Percentiles rank a stretch among this genome's conserved stretches.
phyloP scores from a whole-genome alignment of 2,888 invertebrate species.

The Morpho achilles region DNA sequence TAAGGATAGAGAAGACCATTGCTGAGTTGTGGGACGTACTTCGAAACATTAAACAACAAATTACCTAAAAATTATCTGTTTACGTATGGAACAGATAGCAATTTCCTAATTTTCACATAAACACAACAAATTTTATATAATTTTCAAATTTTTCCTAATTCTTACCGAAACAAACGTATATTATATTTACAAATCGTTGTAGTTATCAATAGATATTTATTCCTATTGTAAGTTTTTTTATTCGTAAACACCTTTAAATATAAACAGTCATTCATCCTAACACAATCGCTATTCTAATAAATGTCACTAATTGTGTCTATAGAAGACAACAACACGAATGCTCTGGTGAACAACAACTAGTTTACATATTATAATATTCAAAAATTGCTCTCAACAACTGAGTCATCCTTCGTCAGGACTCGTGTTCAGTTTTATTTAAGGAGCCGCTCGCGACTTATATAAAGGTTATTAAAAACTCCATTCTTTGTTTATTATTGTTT shows the following conservation, averaged over 20 bases:
- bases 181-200: slow-evolving; percentile 2
- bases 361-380: slow-evolving; percentile 76
- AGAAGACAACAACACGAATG: slow-evolving; percentile 41
- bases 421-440: slow-evolving; percentile 61
- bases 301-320: slow-evolving; percentile 66
- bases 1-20: too few species aligned
- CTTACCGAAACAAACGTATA: not conserved
- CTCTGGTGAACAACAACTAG: slow-evolving; percentile 56
- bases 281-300: slow-evolving; percentile 65
- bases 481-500: too few species aligned
- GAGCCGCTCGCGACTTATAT: slow-evolving; percentile 19
- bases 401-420: slow-evolving; percentile 67
- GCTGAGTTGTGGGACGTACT: too few species aligned
- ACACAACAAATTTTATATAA: too few species aligned
- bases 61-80: too few species aligned
- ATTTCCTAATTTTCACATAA: too few species aligned
- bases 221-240: slow-evolving; percentile 12
- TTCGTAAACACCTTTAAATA: slow-evolving; percentile 21
- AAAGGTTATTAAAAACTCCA: too few species aligned
- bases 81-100: too few species aligned
- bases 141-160: not conserved
- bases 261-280: slow-evolving; percentile 32
- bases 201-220: slow-evolving; percentile 10
- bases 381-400: slow-evolving; percentile 68
- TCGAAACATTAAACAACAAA: too few species aligned